These are phyloP conservation scores for Scaptomyza tumidula DNA, from an alignment of 2,888 invertebrate genomes.

Conservation along the genomic window DNA sequence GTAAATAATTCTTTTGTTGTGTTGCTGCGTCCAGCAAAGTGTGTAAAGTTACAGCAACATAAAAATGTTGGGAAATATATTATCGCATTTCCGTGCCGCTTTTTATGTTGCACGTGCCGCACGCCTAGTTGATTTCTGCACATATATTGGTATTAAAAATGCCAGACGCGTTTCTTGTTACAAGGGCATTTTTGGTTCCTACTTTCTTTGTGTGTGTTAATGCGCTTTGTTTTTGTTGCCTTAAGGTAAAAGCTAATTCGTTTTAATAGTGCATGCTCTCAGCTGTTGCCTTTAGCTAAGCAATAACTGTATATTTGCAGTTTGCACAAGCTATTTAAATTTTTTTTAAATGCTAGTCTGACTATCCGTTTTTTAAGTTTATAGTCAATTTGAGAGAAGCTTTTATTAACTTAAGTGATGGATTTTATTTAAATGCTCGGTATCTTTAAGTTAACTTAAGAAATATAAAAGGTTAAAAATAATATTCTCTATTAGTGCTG, in stretches of 20 bases:
- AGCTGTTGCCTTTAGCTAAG: constrained; percentile 3
- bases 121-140: constrained; percentile 15
- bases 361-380: not conserved
- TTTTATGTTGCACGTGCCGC: constrained; percentile 58
- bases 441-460: not conserved
- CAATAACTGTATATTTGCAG: constrained; percentile 51
- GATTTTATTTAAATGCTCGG: constrained; percentile 2
- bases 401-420: constrained; percentile 3
- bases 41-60: constrained; percentile 42
- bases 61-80: constrained; percentile 36
- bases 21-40: constrained; percentile 36
- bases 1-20: not conserved
- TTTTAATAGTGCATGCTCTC: constrained; percentile 15
- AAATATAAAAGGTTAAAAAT: not conserved
- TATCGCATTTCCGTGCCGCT: constrained; percentile 51
- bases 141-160: constrained; percentile 70
- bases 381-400: not conserved
- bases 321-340: constrained; percentile 51
- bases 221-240: not conserved
- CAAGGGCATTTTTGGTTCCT: constrained; percentile 60
- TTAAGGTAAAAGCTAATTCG: constrained; percentile 10
- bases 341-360: constrained; percentile 10
- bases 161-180: constrained; percentile 65
- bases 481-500: too few relatives aligned
- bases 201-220: not conserved